These are phyloP conservation scores for Chanos chanos DNA, from an alignment of 2,797 vertebrate genomes.

Conservation along the genomic window DNA sequence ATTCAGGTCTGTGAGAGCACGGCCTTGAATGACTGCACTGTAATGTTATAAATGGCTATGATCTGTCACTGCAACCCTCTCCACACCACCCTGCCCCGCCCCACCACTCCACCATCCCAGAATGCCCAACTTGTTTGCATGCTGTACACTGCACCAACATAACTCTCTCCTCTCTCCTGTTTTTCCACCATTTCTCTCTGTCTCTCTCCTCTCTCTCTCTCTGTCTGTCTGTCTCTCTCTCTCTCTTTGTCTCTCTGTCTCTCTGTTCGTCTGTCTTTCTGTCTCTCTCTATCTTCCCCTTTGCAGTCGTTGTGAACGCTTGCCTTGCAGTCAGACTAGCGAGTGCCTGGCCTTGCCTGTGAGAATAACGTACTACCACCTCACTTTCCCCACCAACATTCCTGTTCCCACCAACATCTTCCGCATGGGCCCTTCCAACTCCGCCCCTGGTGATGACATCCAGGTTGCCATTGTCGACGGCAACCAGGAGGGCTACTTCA, in stretches of 20 bases:
- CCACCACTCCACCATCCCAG: slow-evolving; percentile 1
- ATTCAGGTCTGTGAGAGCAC: background rate
- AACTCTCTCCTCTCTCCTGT: slow-evolving; percentile 14
- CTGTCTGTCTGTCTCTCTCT: slow-evolving; percentile 20
- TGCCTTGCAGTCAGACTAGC: slow-evolving; percentile 93
- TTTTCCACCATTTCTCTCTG: too few species aligned
- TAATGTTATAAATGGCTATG: background rate
- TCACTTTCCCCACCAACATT: slow-evolving; percentile 97
- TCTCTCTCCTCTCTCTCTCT: slow-evolving; percentile 53
- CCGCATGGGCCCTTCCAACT: slow-evolving; percentile 93
- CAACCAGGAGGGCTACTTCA: slow-evolving; percentile 88
- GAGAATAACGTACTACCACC: slow-evolving; percentile 97
- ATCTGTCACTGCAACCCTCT: slow-evolving; percentile 6
- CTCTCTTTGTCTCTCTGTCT: too few species aligned
- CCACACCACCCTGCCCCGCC: slow-evolving; percentile 7
- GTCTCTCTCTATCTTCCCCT: slow-evolving; percentile 54
- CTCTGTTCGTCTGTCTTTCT: too few species aligned
- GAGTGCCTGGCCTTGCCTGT: slow-evolving; percentile 92
- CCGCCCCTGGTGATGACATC: slow-evolving; percentile 83
- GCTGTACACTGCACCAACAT: slow-evolving; percentile 63
- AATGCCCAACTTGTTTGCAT: slow-evolving; percentile 60
- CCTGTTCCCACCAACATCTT: slow-evolving; percentile 91
- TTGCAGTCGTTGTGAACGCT: slow-evolving; percentile 98
- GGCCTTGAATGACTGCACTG: background rate
- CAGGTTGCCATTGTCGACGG: slow-evolving; percentile 85